Base-by-base conservation (phyloP, 2,888 invertebrate genomes). In the Hecatera dysodea region DNA sequence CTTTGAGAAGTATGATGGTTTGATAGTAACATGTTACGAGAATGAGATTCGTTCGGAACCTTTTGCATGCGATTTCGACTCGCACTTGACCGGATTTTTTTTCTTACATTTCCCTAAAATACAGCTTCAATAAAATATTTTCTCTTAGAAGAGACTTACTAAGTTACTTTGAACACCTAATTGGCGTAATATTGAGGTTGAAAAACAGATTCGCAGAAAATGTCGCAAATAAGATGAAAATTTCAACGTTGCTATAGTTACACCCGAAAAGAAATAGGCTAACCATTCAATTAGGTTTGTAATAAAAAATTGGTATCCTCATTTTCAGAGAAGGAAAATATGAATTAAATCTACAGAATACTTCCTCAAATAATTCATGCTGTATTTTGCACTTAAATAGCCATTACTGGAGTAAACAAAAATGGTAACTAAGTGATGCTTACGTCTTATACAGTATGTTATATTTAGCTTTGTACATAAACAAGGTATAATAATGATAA, bases 131-230 rank as follows among this genome's bases (percentile, higher is more conserved):
- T 52, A n/a, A 24, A 24, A 33, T 33, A 42, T 50, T 52, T 67
- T 67, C n/a, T 29, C 8, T 5, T 15, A 27, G 11, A 19, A 39
- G 2, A 53, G 17, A 44, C 44, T 11, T 29, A 39, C 44, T 17
- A 27, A 42, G 24, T 27, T n/a, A 33, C 57, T 33, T 27, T n/a
- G 27, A 70, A 60, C 15, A 7, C 24, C 1, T 72, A 52, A 36
- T 46, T 72, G 12, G 4, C 22, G 22, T 17, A 22, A 36, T 24
- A 12, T 55, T 36, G 36, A 73, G 17, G 24, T 24, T n/a, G 19
- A 62, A 53, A 62, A 71, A 61, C 39, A 46, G 24, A n/a, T 62
- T 62, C 53, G 5, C 7, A 29, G 53, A 46, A 62, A 73, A 24
- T 19, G 22, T n/a, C 46, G 1, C 19, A 46, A 71, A 73, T 53